Evolutionary conservation across 2,888 invertebrate genomes (phyloP).

Genomic region (Eupithecia vulgata): DNA sequence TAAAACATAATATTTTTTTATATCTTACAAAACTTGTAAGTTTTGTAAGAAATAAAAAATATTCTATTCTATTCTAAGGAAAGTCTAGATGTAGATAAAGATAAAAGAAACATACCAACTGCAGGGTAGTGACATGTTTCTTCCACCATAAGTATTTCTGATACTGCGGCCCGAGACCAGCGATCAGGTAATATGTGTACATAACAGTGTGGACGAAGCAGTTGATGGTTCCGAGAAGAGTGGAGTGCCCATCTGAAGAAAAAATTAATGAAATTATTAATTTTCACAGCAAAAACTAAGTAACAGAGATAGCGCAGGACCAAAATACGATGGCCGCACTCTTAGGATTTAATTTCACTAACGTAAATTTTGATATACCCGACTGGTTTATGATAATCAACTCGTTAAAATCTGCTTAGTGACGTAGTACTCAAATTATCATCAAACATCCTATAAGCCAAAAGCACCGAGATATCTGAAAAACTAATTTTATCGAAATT

Average conservation of each 20-base stretch:
- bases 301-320: not conserved
- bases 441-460: too few relatives aligned
- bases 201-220: constrained; percentile 93
- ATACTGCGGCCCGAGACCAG: constrained; percentile 91
- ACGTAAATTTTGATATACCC: not conserved
- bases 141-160: constrained; percentile 97
- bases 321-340: not conserved
- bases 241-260: constrained; percentile 47
- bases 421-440: too few relatives aligned
- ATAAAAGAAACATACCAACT: constrained; percentile 83
- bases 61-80: too few relatives aligned
- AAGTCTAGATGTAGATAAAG: not conserved
- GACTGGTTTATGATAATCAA: not conserved
- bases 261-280: not conserved
- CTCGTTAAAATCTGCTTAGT: too few relatives aligned
- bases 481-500: not conserved
- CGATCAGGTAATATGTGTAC: constrained; percentile 93
- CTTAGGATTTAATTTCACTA: not conserved
- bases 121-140: constrained; percentile 91
- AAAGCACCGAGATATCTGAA: not conserved
- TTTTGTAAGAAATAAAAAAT: too few relatives aligned
- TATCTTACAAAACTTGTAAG: too few relatives aligned
- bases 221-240: constrained; percentile 77
- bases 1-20: too few relatives aligned
- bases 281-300: not conserved